These are phyloP conservation scores for Keiferia lycopersicella DNA, from an alignment of 2,888 invertebrate species.

Conservation along the genomic window DNA sequence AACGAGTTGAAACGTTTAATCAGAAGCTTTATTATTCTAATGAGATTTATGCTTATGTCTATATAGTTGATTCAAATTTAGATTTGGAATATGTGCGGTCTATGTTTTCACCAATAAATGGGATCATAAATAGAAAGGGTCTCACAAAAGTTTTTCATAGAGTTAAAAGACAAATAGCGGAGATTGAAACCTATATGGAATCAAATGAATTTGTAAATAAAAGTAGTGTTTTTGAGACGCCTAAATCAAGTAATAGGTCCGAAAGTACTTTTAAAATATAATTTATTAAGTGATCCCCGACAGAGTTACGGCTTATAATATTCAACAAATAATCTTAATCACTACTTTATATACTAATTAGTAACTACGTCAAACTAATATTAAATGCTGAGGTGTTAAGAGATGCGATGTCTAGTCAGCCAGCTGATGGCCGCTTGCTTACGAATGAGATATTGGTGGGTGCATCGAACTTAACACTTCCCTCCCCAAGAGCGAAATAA, in stretches of 20 bases:
- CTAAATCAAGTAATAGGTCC: not conserved
- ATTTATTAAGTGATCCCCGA: not conserved
- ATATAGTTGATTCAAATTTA: no score
- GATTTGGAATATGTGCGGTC: no score
- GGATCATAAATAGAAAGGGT: no score
- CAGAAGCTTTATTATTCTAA: no score
- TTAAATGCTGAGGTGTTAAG: not conserved
- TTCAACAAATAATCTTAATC: not conserved
- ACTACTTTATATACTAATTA: not conserved
- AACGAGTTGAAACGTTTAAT: no score
- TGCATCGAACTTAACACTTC: constrained; percentile 1
- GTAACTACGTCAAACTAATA: not conserved
- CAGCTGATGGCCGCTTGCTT: not conserved
- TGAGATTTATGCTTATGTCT: no score
- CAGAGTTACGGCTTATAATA: not conserved
- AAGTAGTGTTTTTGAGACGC: no score
- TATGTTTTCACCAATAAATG: no score
- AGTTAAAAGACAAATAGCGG: no score
- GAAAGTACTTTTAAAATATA: not conserved
- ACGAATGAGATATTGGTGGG: not conserved
- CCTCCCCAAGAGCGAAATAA: not conserved
- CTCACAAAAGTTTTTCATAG: no score
- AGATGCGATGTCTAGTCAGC: not conserved
- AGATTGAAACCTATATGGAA: no score
- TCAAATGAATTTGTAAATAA: no score